Base-by-base conservation (phyloP, 1,140 invertebrate genomes). In the Phocides pigmalion region DNA sequence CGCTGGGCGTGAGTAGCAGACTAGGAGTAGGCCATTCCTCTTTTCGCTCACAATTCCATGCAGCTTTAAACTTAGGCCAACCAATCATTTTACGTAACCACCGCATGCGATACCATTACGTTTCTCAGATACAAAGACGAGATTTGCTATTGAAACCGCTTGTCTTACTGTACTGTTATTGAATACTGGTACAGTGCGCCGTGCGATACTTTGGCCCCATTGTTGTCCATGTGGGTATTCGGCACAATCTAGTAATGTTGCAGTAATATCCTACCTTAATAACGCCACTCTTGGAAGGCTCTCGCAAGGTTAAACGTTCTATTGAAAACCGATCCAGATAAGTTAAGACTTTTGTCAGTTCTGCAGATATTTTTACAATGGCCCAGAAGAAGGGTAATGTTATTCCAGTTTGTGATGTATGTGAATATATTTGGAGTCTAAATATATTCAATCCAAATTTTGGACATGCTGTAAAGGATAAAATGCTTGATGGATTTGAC, bases 31-130 rank as follows among this genome's bases (percentile, higher is more conserved):
- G n/a, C n/a, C n/a, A 22, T 22, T 22, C 22, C 22, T 22, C 6
- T 22, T 20, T 0, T 14, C 20, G n/a, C 11, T 8, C 56, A 20
- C 44, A n/a, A n/a, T n/a, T n/a, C n/a, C n/a, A n/a, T 47, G 41
- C 20, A 32, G 8, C 47, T 53, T 56, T 9, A 32, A 25, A n/a
- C 47, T 51, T 50, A 16, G 4, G 6, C 25, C 49, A 46, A 11
- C 22, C 8, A 44, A 17, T 39, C 47, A 64, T 46, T 50, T 76
- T 76, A 71, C 68, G 74, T 68, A 73, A 76, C 47, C 44, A 59
- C 25, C 62, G 68, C 71, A 74, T 68, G 71, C 71, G 68, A 74
- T 70, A 49, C 68, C 62, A 74, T 74, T 73, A 66, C 41, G 28
- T 25, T 32, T 35, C 22, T 41, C 63, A 66, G 58, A 35, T 50